Evolutionary conservation across 2,888 invertebrate genomes (phyloP).

Genomic region (Netelia fuscicornis): DNA sequence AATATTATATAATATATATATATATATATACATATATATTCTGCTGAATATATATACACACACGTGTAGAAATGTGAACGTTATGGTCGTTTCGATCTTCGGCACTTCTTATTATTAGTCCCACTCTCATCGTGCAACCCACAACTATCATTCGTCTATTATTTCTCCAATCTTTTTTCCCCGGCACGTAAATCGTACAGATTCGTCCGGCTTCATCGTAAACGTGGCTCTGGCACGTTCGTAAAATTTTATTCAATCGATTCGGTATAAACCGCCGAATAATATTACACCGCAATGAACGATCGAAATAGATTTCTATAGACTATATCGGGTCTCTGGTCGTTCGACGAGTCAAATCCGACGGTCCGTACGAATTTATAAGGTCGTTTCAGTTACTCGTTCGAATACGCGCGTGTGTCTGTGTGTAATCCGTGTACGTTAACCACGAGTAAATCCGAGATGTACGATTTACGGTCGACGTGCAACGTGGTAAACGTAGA

Average conservation of each 20-base stretch:
- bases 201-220: too few relatives aligned
- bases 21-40: too few relatives aligned
- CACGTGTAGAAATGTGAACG: not conserved
- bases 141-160: too few relatives aligned
- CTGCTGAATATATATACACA: too few relatives aligned
- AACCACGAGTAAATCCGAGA: constrained; percentile 52
- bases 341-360: constrained; percentile 39
- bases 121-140: too few relatives aligned
- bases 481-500: constrained; percentile 55
- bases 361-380: constrained; percentile 53
- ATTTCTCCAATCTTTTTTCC: too few relatives aligned
- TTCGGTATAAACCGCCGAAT: constrained; percentile 15
- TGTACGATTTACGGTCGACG: constrained; percentile 54
- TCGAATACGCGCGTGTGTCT: not conserved
- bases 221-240: too few relatives aligned
- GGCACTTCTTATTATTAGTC: too few relatives aligned
- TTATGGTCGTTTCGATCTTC: too few relatives aligned
- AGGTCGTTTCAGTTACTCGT: constrained; percentile 38
- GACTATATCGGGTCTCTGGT: constrained; percentile 4
- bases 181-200: too few relatives aligned
- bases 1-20: too few relatives aligned
- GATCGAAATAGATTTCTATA: constrained; percentile 28
- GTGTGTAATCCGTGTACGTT: not conserved
- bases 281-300: constrained; percentile 5
- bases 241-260: constrained; percentile 1